phyloP scores from a whole-genome alignment of 2,113 vertebrate species.

The Columba livia region DNA sequence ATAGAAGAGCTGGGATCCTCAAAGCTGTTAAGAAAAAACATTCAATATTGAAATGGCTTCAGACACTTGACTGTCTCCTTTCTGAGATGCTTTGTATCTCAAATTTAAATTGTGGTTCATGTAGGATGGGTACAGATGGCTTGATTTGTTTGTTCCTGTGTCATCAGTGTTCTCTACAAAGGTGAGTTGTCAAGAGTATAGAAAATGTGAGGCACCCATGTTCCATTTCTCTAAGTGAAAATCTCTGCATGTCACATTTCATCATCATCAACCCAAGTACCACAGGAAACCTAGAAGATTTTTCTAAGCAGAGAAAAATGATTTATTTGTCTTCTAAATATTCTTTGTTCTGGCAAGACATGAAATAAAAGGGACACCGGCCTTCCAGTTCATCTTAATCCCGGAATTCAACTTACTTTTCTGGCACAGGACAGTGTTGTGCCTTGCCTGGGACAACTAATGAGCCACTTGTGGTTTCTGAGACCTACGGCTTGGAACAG shows the following conservation, averaged over 20 bases:
- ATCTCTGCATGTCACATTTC: background rate
- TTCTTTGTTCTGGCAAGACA: background rate
- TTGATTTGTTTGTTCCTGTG: constrained; percentile 30
- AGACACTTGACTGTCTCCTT: background rate
- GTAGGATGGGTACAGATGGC: background rate
- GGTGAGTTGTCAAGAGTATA: constrained; percentile 2
- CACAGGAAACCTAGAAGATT: background rate
- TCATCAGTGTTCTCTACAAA: background rate
- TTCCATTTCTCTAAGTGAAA: background rate
- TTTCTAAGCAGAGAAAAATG: background rate
- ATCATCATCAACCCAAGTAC: constrained; percentile 9
- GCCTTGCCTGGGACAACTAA: background rate
- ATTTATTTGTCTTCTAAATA: constrained; percentile 7
- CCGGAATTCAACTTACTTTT: background rate
- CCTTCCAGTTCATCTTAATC: background rate
- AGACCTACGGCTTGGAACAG: fast-evolving
- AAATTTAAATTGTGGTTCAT: background rate
- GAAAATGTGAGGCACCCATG: background rate
- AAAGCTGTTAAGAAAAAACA: background rate
- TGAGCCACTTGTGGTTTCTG: background rate
- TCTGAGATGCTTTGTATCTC: background rate
- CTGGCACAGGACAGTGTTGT: background rate
- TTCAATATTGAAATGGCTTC: background rate
- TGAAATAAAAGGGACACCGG: background rate
- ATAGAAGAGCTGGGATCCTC: background rate